Base-by-base conservation (phyloP, 2,888 invertebrate species). In the Esperia sulphurella region DNA sequence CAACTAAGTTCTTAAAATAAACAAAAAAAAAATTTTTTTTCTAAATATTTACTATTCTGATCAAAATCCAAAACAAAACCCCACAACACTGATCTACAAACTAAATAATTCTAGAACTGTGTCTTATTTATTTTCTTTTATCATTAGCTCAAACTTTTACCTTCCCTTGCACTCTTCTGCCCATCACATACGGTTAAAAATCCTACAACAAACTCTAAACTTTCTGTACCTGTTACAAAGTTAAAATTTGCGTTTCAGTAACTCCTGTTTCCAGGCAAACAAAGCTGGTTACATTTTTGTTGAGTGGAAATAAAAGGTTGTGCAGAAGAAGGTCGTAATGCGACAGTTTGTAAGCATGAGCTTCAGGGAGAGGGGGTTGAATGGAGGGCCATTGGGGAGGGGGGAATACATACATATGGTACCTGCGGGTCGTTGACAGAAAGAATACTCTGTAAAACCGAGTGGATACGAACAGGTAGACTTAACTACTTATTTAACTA, bases 311-410 rank as follows among this genome's bases (percentile, higher is more conserved):
- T 62, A 73, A 68, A 70, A 71, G 74, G 78, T 80, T 79, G 71
- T 73, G 77, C 74, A 66, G 74, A 76, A 77, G 79, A 81, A 76
- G 81, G 75, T 73, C 74, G 81, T 88, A 88, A 88, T 88, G 83
- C 83, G 88, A 86, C 86, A 86, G 85, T 88, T 88, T 86, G 88
- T 88, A 88, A 87, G 88, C 88, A 88, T 88, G 87, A 88, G 86
- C 82, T 81, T 77, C 71, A 75, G 77, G 74, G 68, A 63, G 57
- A 58, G 53, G 55, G 49, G 63, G 54, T 37, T 61, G 54, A 57
- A 55, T 52, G 57, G 65, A 12, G 52, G 43, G 51, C 71, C 76
- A 77, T 73, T 66, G 63, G 57, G 59, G 53, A 55, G 49, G 63
- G 12, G 52, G 43, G 52, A 83, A 83, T 83, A 83, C 82, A 79